phyloP scores from a whole-genome alignment of 2,113 vertebrate species.

The Lathamus discolor region DNA sequence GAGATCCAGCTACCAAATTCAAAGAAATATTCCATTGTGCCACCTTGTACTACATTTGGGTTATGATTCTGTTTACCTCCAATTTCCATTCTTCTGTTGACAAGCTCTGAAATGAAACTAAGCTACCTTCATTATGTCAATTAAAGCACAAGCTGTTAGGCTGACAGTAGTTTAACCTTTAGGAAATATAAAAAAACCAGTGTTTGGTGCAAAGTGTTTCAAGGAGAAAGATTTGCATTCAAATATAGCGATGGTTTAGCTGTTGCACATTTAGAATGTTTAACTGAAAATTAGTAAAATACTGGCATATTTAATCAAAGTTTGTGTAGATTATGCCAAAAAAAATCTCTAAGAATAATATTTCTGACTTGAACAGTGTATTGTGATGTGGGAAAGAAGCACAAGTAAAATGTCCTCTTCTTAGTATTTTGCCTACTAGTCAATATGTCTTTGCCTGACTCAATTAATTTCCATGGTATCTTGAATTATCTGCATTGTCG shows the following conservation, averaged over 20 bases:
- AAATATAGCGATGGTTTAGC: not conserved
- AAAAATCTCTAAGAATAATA: not conserved
- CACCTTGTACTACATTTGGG: not conserved
- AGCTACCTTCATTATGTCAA: not conserved
- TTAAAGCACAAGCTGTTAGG: not conserved
- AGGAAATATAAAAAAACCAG: not conserved
- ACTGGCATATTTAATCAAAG: not conserved
- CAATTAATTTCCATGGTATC: not conserved
- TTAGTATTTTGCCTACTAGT: not conserved
- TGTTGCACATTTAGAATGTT: not conserved
- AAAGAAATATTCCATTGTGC: not conserved
- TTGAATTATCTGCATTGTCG: not conserved
- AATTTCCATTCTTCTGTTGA: not conserved
- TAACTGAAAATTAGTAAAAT: not conserved
- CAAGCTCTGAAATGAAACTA: not conserved
- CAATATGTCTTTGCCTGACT: not conserved
- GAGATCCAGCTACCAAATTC: not conserved
- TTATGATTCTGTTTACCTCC: not conserved
- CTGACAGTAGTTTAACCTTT: not conserved
- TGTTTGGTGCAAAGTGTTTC: not conserved
- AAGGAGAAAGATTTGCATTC: not conserved
- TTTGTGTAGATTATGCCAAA: not conserved
- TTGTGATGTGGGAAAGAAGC: not conserved
- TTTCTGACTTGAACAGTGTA: not conserved
- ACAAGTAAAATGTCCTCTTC: not conserved